Evolutionary conservation across 2,888 invertebrate genomes (phyloP).

Genomic region (Leptinotarsa tumamoca): DNA sequence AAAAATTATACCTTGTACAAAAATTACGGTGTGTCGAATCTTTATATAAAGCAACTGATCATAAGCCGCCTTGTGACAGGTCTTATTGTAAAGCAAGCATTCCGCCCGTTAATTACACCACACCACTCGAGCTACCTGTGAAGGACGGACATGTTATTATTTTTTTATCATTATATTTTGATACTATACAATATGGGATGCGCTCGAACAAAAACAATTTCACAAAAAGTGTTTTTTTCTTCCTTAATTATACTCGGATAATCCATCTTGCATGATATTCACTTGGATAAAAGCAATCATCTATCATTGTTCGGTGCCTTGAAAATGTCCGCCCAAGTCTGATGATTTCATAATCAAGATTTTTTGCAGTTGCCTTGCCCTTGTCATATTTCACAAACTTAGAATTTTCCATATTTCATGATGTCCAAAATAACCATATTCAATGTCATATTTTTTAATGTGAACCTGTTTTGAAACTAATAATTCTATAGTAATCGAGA

Average conservation of each 20-base stretch:
- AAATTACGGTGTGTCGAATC: conserved; percentile 33
- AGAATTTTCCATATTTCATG: no score
- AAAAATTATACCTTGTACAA: neutral
- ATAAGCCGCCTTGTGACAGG: conserved; percentile 33
- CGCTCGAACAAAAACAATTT: conserved; percentile 24
- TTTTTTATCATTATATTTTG: conserved; percentile 26
- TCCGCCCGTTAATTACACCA: conserved; percentile 51
- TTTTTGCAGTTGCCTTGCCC: neutral
- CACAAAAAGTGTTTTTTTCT: conserved; percentile 32
- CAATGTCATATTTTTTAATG: no score
- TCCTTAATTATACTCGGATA: conserved; percentile 41
- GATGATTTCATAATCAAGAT: conserved; percentile 16
- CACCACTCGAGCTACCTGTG: conserved; percentile 45
- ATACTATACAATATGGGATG: conserved; percentile 39
- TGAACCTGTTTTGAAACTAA: no score
- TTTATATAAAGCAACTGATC: conserved; percentile 27
- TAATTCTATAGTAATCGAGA: no score
- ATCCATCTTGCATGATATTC: conserved; percentile 41
- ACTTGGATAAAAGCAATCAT: conserved; percentile 31
- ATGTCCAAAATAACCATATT: no score
- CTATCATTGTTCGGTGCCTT: conserved; percentile 26
- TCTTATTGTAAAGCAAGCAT: conserved; percentile 51
- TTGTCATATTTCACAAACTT: no score
- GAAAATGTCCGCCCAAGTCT: conserved; percentile 14
- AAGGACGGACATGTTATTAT: conserved; percentile 34